Conservation (phyloP, 2,113 vertebrate genomes). For the Gavia stellata region DNA sequence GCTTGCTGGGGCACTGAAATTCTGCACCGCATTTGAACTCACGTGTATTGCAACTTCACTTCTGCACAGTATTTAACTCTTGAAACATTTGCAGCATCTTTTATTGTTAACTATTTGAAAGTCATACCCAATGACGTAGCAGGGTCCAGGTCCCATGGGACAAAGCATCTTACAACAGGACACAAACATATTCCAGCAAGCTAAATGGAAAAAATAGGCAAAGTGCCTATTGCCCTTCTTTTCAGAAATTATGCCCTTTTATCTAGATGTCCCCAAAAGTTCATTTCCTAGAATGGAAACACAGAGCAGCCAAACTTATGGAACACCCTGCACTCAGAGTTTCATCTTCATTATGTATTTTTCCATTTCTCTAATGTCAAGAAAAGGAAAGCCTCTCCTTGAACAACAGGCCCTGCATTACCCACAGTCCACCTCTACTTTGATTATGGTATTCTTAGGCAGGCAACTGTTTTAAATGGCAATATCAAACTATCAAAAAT, state of each 20-base stretch:
- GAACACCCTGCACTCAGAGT: background rate
- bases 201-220: background rate
- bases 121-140: background rate
- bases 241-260: background rate
- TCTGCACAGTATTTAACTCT: background rate
- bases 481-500: background rate
- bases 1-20: background rate
- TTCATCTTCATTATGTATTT: background rate
- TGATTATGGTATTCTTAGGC: background rate
- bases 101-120: background rate
- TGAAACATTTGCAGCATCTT: background rate
- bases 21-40: background rate
- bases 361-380: background rate
- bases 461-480: background rate
- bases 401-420: background rate
- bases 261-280: background rate
- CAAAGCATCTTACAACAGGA: background rate
- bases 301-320: background rate
- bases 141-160: background rate
- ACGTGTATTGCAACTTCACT: background rate
- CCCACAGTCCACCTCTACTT: background rate
- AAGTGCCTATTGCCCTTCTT: background rate
- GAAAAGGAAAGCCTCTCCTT: background rate
- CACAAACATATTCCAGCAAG: background rate
- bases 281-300: background rate